Conservation (phyloP, 2,797 vertebrate species). For the Danio jaintianensis region DNA sequence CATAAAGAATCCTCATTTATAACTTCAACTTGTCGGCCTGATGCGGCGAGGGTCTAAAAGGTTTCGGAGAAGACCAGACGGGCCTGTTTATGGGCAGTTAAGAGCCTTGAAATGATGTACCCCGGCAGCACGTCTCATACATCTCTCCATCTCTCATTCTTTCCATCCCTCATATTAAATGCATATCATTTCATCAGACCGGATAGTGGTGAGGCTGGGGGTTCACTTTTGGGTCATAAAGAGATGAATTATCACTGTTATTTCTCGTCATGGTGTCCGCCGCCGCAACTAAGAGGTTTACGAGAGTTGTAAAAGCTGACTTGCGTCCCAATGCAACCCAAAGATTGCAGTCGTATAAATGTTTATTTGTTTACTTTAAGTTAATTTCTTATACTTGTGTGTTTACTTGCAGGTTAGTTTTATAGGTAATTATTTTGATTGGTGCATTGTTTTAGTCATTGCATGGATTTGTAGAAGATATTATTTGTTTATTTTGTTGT, state of each 20-base stretch:
- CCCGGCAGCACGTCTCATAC: slow-evolving; percentile 67
- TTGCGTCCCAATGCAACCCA: no score
- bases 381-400: no score
- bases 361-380: no score
- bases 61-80: slow-evolving; percentile 58
- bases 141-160: slow-evolving; percentile 56
- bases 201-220: not conserved
- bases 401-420: no score
- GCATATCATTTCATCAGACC: slow-evolving; percentile 48
- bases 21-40: slow-evolving; percentile 62
- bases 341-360: no score
- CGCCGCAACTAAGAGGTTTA: slow-evolving; percentile 35
- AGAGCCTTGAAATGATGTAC: slow-evolving; percentile 69
- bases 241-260: slow-evolving; percentile 48
- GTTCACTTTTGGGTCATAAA: slow-evolving; percentile 28
- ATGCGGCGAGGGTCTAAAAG: slow-evolving; percentile 63
- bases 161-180: slow-evolving; percentile 37
- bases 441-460: no score
- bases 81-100: slow-evolving; percentile 70
- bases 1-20: slow-evolving; percentile 65
- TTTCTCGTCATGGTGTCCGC: slow-evolving; percentile 26
- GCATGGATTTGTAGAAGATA: no score
- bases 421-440: no score
- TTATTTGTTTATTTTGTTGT: no score
- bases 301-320: no score